Evolutionary conservation across 2,888 invertebrate species (phyloP).

Genomic region (Drosophila quinaria): DNA sequence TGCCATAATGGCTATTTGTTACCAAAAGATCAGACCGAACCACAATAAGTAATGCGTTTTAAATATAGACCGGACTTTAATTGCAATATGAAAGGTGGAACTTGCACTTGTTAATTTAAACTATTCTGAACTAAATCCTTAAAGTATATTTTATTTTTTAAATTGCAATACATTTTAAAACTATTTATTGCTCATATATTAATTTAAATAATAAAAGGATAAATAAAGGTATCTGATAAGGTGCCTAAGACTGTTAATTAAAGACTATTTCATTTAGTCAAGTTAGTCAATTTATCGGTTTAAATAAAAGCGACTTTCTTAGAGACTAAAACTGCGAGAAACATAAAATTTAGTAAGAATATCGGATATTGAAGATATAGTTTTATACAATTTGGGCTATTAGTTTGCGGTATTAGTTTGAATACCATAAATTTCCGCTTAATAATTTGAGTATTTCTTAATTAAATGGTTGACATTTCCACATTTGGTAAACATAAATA

Average conservation of each 20-base stretch:
- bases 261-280: too few relatives aligned
- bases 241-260: too few relatives aligned
- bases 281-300: too few relatives aligned
- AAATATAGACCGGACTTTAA: not conserved
- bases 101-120: not conserved
- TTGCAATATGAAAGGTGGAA: not conserved
- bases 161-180: too few relatives aligned
- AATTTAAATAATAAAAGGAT: too few relatives aligned
- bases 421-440: not conserved
- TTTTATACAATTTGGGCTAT: too few relatives aligned
- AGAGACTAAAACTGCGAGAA: too few relatives aligned
- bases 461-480: conserved; percentile 18
- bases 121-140: not conserved
- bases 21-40: conserved; percentile 16
- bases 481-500: conserved; percentile 8
- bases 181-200: too few relatives aligned
- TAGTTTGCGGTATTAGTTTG: too few relatives aligned
- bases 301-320: too few relatives aligned
- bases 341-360: not conserved
- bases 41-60: conserved; percentile 5
- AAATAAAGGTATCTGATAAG: too few relatives aligned
- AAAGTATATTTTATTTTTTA: too few relatives aligned
- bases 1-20: conserved; percentile 7
- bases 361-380: not conserved
- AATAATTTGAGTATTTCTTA: conserved; percentile 7